These are phyloP conservation scores for Chrysina gloriosa DNA, from an alignment of 2,888 invertebrate genomes.

Conservation along the genomic window DNA sequence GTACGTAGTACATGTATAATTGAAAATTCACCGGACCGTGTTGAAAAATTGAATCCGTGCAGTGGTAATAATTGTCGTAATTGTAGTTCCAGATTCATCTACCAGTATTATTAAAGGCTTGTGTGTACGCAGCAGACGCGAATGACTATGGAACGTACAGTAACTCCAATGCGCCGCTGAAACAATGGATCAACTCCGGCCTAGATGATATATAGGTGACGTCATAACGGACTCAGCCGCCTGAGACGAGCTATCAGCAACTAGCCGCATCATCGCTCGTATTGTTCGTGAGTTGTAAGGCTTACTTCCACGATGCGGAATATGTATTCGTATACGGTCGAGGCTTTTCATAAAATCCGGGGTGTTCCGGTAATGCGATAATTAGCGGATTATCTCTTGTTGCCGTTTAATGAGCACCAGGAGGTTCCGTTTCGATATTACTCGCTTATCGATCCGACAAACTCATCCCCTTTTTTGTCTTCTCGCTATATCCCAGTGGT, in stretches of 20 bases:
- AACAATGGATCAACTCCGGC: slow-evolving; percentile 46
- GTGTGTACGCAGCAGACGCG: slow-evolving; percentile 15
- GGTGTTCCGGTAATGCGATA: slow-evolving; percentile 34
- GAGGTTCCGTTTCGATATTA: slow-evolving; percentile 1
- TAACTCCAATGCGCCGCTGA: slow-evolving; percentile 42
- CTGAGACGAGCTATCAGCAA: slow-evolving; percentile 52
- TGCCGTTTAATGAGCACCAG: slow-evolving; percentile 30
- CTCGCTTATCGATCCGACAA: slow-evolving; percentile 1
- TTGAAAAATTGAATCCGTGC: slow-evolving; percentile 31
- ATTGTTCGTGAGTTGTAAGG: slow-evolving; percentile 43
- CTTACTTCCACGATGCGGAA: neutral
- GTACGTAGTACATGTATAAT: slow-evolving; percentile 17
- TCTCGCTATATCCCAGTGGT: neutral
- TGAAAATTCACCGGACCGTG: slow-evolving; percentile 30
- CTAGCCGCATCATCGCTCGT: slow-evolving; percentile 49
- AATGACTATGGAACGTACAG: slow-evolving; percentile 44
- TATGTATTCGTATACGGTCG: neutral
- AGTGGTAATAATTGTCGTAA: slow-evolving; percentile 29
- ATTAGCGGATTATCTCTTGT: slow-evolving; percentile 38
- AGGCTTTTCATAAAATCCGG: slow-evolving; percentile 28
- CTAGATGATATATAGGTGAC: slow-evolving; percentile 49
- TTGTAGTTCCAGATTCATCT: slow-evolving; percentile 13
- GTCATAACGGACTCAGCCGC: slow-evolving; percentile 51
- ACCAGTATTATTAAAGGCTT: slow-evolving; percentile 11
- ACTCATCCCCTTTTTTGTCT: neutral